Percentiles rank a stretch among this genome's conserved stretches.
phyloP scores from a whole-genome alignment of 2,888 invertebrate species.

The Limulus polyphemus region DNA sequence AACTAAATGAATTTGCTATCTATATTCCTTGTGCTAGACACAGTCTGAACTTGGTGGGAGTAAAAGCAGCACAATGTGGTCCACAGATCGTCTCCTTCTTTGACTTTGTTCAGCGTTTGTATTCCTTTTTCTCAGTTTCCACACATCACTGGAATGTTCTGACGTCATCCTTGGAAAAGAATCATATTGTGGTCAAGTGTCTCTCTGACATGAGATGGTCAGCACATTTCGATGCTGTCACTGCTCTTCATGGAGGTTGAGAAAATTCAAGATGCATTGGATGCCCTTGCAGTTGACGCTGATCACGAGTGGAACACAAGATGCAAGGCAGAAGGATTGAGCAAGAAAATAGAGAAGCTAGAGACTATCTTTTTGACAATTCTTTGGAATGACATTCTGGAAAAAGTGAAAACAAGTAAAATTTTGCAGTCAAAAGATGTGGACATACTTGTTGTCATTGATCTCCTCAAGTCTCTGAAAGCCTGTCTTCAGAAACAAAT shows the following conservation, averaged over 20 bases:
- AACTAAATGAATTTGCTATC: not conserved
- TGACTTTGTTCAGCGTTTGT: not conserved
- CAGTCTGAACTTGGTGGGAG: not conserved
- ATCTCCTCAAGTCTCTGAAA: not conserved
- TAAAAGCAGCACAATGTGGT: slow-evolving; percentile 4
- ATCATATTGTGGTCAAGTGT: not conserved
- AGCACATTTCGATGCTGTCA: slow-evolving; percentile 3
- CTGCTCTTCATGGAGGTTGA: slow-evolving; percentile 2
- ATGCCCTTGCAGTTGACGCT: not conserved
- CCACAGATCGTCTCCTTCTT: not conserved
- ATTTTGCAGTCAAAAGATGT: not conserved
- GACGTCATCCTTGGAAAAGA: not conserved
- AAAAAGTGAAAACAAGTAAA: not conserved
- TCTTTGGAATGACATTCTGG: not conserved
- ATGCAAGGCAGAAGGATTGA: not conserved
- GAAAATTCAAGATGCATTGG: slow-evolving; percentile 1
- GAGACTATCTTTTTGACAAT: not conserved
- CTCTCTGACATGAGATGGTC: slow-evolving; percentile 4
- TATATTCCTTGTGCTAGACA: slow-evolving; percentile 1
- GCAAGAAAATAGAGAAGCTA: slow-evolving; percentile 1
- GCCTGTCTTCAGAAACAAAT: not conserved
- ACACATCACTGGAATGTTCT: not conserved
- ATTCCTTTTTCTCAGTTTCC: not conserved
- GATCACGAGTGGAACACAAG: not conserved
- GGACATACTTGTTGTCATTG: not conserved